Percentiles rank a stretch among this genome's conserved stretches.
Evolutionary conservation across 2,888 invertebrate genomes (phyloP).

Genomic region (Microplitis manilae): DNA sequence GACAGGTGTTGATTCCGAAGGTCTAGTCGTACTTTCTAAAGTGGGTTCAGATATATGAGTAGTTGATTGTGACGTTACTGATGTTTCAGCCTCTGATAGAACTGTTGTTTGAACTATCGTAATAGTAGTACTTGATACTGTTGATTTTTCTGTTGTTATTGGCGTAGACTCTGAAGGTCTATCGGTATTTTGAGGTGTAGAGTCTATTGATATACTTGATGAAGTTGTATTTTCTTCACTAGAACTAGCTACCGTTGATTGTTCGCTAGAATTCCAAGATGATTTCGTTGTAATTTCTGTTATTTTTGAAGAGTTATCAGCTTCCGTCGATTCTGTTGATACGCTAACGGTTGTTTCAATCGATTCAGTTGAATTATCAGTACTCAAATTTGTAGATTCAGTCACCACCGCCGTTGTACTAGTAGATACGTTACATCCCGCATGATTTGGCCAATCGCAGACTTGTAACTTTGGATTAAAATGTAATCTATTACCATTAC

Average conservation of each 20-base stretch:
- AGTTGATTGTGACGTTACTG: neutral
- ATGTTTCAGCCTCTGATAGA: neutral
- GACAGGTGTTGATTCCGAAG: neutral
- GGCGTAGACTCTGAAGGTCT: too few relatives aligned
- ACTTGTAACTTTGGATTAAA: constrained; percentile 47
- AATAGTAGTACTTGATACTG: neutral
- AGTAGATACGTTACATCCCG: constrained; percentile 42
- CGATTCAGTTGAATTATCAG: constrained; percentile 4
- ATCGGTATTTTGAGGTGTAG: too few relatives aligned
- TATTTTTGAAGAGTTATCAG: neutral
- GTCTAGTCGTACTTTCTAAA: neutral
- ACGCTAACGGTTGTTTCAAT: neutral
- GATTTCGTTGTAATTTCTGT: neutral
- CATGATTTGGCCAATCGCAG: constrained; percentile 52
- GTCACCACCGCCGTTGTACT: constrained; percentile 7
- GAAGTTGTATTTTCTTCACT: too few relatives aligned
- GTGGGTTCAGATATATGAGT: neutral
- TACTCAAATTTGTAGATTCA: neutral
- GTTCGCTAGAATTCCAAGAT: neutral
- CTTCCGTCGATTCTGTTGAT: neutral
- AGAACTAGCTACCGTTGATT: constrained; percentile 3
- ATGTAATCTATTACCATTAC: constrained; percentile 41
- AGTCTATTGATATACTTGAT: too few relatives aligned
- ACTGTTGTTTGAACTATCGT: neutral
- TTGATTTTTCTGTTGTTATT: neutral